Conservation (phyloP, 2,113 vertebrate species). For the Nothobranchius furzeri region DNA sequence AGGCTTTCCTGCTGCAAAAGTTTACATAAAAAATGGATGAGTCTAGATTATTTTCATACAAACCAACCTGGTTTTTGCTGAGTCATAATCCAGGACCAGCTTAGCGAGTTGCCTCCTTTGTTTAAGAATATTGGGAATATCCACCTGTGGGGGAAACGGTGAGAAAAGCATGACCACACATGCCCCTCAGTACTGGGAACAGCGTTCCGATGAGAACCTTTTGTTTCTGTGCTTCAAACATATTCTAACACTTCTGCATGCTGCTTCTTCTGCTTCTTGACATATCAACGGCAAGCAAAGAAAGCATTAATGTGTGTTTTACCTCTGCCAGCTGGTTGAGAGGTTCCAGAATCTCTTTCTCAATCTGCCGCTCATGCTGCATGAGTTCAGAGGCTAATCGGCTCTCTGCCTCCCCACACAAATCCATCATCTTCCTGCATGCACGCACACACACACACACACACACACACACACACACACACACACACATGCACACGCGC, state of each 20-base stretch:
- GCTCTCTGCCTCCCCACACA: conserved; percentile 89
- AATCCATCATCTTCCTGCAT: conserved; percentile 91
- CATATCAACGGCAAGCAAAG: neutral
- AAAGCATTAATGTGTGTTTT: neutral
- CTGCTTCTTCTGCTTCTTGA: neutral
- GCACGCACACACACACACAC: conserved; percentile 17
- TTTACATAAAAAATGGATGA: too few relatives aligned
- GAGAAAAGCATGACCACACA: neutral
- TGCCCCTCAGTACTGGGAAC: neutral
- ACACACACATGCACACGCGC: neutral
- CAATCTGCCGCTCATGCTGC: conserved; percentile 88
- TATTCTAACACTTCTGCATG: neutral
- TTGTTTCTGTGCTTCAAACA: conserved; percentile 2
- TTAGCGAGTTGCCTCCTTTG: conserved; percentile 94
- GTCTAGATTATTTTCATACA: neutral
- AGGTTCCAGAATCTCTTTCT: conserved; percentile 90
- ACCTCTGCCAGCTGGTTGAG: conserved; percentile 91
- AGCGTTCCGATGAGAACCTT: conserved; percentile 10
- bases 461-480: conserved; percentile 9
- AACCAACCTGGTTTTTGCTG: conserved; percentile 88
- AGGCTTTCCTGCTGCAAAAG: too few relatives aligned
- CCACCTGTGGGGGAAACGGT: conserved; percentile 76
- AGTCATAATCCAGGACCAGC: conserved; percentile 95
- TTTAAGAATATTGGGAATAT: conserved; percentile 96
- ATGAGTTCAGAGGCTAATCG: conserved; percentile 89